These are phyloP conservation scores for Stenchaetothrips biformis DNA, from an alignment of 2,888 invertebrate species.

Conservation along the genomic window DNA sequence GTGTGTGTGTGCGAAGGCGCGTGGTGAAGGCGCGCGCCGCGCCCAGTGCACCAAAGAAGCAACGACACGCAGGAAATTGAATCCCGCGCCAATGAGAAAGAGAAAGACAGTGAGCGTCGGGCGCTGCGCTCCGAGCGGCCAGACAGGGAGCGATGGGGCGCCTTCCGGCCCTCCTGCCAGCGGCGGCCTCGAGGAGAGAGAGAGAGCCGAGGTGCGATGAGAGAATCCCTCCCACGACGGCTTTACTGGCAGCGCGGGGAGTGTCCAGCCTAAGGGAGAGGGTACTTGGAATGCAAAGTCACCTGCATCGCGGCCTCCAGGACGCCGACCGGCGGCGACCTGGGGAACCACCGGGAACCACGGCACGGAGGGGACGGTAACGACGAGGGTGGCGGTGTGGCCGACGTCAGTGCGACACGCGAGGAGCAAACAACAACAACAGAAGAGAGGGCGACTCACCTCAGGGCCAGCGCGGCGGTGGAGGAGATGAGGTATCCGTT, in stretches of 20 bases:
- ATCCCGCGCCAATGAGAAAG: conserved; percentile 1
- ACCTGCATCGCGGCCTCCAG: background rate
- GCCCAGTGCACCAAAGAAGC: background rate
- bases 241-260: no score
- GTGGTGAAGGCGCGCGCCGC: background rate
- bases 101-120: background rate
- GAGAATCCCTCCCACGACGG: no score
- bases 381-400: background rate
- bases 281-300: no score
- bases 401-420: background rate
- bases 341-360: background rate
- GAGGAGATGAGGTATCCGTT: background rate
- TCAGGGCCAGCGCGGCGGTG: background rate
- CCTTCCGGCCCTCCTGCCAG: no score
- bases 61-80: background rate
- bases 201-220: background rate
- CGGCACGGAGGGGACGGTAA: background rate
- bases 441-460: background rate
- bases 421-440: background rate
- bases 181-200: background rate
- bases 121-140: background rate
- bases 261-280: no score
- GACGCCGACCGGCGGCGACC: background rate
- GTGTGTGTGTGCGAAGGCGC: background rate
- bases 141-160: background rate